A percentile compares a stretch with the other conserved stretches of the same genome.
phyloP scores from a whole-genome alignment of 1,140 invertebrate genomes.

The Pseudomyrmex pallidus region DNA sequence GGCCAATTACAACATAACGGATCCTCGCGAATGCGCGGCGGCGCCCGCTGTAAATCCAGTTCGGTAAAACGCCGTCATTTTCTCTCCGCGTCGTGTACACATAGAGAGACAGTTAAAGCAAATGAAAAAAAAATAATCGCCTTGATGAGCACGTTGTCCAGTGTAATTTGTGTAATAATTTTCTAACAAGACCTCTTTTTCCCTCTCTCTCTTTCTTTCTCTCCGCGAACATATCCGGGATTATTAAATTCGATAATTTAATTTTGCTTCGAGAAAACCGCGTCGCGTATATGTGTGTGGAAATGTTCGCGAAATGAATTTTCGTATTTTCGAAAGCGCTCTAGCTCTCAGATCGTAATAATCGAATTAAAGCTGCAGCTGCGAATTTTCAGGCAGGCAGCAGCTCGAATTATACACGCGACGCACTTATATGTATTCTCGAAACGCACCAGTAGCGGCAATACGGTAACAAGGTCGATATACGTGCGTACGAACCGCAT shows the following conservation, averaged over 20 bases:
- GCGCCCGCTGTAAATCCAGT: slow-evolving; percentile 51
- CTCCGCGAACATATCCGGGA: background rate
- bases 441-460: slow-evolving; percentile 29
- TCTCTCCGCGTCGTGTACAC: slow-evolving; percentile 18
- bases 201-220: background rate
- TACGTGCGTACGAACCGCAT: slow-evolving; percentile 1
- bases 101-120: background rate
- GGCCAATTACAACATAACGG: slow-evolving; percentile 58
- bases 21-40: slow-evolving; percentile 27
- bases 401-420: slow-evolving; percentile 20
- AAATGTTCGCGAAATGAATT: background rate
- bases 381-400: background rate
- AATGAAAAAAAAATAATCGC: slow-evolving; percentile 34
- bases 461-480: slow-evolving; percentile 29
- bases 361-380: too few relatives aligned
- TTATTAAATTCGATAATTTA: slow-evolving; percentile 46
- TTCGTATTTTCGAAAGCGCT: background rate
- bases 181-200: too few relatives aligned
- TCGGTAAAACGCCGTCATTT: slow-evolving; percentile 50
- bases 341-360: too few relatives aligned
- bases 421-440: background rate
- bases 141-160: slow-evolving; percentile 33
- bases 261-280: slow-evolving; percentile 3
- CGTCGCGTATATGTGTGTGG: background rate
- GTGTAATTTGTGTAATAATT: slow-evolving; percentile 38